Base-by-base conservation (phyloP, 2,113 vertebrate genomes). In the Aleadryas rufinucha region DNA sequence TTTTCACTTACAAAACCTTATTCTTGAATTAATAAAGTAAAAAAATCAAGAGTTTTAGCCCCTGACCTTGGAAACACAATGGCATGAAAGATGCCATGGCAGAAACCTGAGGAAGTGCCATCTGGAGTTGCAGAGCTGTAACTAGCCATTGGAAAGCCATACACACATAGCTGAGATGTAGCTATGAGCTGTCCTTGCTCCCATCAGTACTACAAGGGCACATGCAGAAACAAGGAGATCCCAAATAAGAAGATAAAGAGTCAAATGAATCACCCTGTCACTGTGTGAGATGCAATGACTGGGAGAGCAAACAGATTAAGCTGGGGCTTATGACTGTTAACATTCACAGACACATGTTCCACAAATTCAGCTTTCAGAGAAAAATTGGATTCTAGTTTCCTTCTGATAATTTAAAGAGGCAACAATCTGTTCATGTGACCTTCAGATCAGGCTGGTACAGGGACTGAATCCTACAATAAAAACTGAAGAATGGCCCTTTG, bases 401-500 rank as follows among this genome's bases (percentile, higher is more conserved):
- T 74, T 93, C 71, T 90, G 90, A 71, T 84, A 77, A 80, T 85
- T 90, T 90, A 64, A 80, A 90, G 79, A 94, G 42, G 81, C 77
- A 93, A 45, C 87, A 77, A 66, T 87, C 93, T 94, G 87, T 91
- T 84, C 68, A 52, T 37, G 39, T 31, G 64, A 92, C 92, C 82
- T 93, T 90, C 93, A 85, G 71, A 77, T 47, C 0, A 3, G 49
- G 52, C 66, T 93, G 68, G 37, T 59, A 84, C 33, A 80, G 64
- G 44, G 52, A 83, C 45, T 41, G 50, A 70, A 59, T 83, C 64
- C 22, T 87, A 41, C 45, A 54, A 15, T 37, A 63, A 74, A 77
- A 80, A 22, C 8, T 27, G 33, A 76, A 78, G 66, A 92, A 86
- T 6, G 2, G 57, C 30, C 39, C 28, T 74, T 68, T 42, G 28